Conservation (phyloP, 2,888 invertebrate species). For the Caenorhabditis angaria region DNA sequence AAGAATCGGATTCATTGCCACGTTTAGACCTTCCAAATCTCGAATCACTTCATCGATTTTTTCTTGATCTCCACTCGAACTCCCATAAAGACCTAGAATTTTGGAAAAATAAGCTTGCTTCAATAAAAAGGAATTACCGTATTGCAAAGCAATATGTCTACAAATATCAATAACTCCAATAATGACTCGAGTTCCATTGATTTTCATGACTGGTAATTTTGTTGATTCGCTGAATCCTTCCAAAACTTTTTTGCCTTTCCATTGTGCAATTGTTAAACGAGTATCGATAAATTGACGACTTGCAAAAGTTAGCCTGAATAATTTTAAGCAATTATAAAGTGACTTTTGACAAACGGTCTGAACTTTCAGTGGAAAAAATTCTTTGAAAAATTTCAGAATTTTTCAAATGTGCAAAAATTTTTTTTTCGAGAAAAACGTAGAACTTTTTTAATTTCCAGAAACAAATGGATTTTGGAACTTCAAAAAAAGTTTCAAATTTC, state of each 20-base stretch:
- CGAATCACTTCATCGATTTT: slow-evolving; percentile 58
- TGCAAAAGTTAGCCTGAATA: slow-evolving; percentile 22
- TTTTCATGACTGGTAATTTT: slow-evolving; percentile 56
- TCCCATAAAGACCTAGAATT: slow-evolving; percentile 55
- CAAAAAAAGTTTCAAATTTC: too few species aligned
- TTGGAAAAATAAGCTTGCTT: too few species aligned
- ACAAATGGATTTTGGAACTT: too few species aligned
- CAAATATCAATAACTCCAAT: slow-evolving; percentile 60
- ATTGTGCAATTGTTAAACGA: slow-evolving; percentile 49
- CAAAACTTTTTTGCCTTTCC: slow-evolving; percentile 48
- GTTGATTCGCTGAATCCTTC: slow-evolving; percentile 53
- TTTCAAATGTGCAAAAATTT: background rate
- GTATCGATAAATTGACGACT: slow-evolving; percentile 42
- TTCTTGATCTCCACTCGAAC: slow-evolving; percentile 53
- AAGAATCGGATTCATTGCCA: slow-evolving; percentile 56
- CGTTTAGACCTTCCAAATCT: slow-evolving; percentile 55
- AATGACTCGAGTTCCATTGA: slow-evolving; percentile 48
- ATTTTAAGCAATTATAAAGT: too few species aligned
- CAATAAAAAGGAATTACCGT: slow-evolving; percentile 47
- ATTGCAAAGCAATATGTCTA: slow-evolving; percentile 56
- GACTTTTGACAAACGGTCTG: too few species aligned
- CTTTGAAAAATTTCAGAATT: background rate
- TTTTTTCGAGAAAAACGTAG: too few species aligned
- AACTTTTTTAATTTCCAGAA: too few species aligned
- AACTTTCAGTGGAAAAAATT: background rate